Conservation (phyloP, 1,140 invertebrate species). For the Physella acuta region DNA sequence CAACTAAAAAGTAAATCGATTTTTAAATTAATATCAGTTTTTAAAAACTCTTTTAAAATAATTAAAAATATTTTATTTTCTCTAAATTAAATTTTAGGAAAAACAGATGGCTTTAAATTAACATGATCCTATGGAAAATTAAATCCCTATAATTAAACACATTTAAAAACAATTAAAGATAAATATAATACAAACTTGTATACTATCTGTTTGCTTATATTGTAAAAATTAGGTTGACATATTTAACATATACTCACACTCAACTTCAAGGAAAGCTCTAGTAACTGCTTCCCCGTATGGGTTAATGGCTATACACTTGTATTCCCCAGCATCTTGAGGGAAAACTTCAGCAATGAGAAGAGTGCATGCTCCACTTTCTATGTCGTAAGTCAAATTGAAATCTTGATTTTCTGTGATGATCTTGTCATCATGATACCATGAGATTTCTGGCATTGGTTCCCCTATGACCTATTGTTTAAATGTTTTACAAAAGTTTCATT, state of each 20-base stretch:
- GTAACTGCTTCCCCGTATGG: constrained; percentile 86
- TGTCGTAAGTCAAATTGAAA: constrained; percentile 50
- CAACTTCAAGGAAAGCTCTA: constrained; percentile 69
- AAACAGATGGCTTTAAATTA: too few species aligned
- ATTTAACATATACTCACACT: constrained; percentile 67
- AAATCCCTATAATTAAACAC: neutral
- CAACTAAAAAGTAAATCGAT: too few species aligned
- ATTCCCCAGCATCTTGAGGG: constrained; percentile 92
- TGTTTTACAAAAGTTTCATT: too few species aligned
- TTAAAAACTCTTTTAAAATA: too few species aligned
- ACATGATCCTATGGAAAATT: neutral
- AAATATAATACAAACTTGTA: neutral
- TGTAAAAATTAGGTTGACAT: too few species aligned
- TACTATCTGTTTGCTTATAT: too few species aligned
- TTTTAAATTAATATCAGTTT: too few species aligned
- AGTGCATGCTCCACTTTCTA: constrained; percentile 47
- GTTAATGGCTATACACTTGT: constrained; percentile 90
- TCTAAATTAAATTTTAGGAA: too few species aligned
- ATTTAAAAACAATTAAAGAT: neutral
- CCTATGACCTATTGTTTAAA: constrained; percentile 43
- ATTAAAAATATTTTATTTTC: too few species aligned
- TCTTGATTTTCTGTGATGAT: constrained; percentile 65
- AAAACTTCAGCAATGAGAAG: constrained; percentile 63
- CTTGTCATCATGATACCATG: constrained; percentile 73
- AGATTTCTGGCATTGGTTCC: constrained; percentile 48